Base-by-base conservation (phyloP, 1,140 invertebrate species). In the Brachionus koreanus region DNA sequence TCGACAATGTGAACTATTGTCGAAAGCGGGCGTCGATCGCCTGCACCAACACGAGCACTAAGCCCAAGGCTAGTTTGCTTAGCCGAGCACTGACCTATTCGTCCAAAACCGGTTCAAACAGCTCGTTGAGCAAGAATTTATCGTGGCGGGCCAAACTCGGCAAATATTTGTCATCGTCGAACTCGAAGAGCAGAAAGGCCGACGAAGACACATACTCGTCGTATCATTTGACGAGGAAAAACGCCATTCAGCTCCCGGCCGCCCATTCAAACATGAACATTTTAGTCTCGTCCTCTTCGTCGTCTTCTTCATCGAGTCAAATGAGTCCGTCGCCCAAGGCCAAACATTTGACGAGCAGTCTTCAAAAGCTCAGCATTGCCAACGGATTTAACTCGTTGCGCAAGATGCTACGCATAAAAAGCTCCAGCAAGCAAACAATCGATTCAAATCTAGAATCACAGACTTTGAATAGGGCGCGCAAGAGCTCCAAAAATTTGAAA, bases 161-260 rank as follows among this genome's bases (percentile, higher is more conserved):
- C 19, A 79, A 79, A 61, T 79, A 79, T 12, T 25, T 79, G 39
- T 19, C 49, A 10, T 19, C n/a, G 12, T 16, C 37, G 10, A 79
- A 65, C 37, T 79, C 49, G 3, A 79, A 65, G 42, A 35, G 16
- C 12, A 63, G 43, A 74, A 46, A 13, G 12, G 6, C n/a, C 2
- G 76, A 79, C 37, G 76, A 79, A 25, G 76, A 79, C 49, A 61
- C 33, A 25, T 79, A 79, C n/a, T 79, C 76, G 13, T 57, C 76
- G 13, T 79, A 61, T 61, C 76, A 79, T 42, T 79, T 79, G 49
- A 16, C 76, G 5, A 35, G 76, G 61, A 74, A 46, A 46, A 46
- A 46, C 29, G 39, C 69, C 16, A 46, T 74, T 10, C 39, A 46
- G 0, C 42, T 29, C 10, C 10, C 37, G 25, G 4, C 5, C 23